Conservation (phyloP, 2,797 vertebrate species). For the Myioborus miniatus region DNA sequence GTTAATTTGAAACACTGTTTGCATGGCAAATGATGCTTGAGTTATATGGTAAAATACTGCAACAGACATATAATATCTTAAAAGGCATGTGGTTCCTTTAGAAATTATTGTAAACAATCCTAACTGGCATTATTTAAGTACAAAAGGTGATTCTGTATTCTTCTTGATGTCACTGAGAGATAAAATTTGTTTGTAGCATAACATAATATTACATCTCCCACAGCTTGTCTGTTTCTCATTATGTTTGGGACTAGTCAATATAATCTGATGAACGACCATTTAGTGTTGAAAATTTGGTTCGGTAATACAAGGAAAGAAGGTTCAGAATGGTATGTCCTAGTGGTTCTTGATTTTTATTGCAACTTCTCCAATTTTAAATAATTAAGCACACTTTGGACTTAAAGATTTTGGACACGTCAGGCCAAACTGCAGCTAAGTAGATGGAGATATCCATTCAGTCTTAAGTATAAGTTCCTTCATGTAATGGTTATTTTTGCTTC, state of each 20-base stretch:
- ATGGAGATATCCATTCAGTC: background rate
- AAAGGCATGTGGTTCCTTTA: background rate
- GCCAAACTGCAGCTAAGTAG: background rate
- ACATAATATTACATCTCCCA: background rate
- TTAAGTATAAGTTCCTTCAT: background rate
- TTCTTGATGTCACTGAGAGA: background rate
- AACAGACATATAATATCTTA: background rate
- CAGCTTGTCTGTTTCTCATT: background rate
- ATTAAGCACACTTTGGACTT: background rate
- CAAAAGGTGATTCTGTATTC: background rate
- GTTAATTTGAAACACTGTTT: background rate
- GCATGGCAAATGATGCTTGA: background rate
- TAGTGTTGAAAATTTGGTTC: background rate
- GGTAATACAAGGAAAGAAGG: background rate
- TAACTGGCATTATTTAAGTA: background rate
- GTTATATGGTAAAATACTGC: background rate
- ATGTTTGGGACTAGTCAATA: background rate
- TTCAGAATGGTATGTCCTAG: background rate
- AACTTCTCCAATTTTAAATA: background rate
- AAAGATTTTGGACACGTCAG: background rate
- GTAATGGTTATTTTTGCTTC: background rate
- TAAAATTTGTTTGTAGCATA: background rate
- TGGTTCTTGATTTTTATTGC: background rate
- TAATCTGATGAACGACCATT: background rate
- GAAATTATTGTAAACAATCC: background rate